Evolutionary conservation across 1,140 invertebrate species (phyloP), one percentile per base, ranked within the genome.

Genomic region (Drosophila takahashii): DNA sequence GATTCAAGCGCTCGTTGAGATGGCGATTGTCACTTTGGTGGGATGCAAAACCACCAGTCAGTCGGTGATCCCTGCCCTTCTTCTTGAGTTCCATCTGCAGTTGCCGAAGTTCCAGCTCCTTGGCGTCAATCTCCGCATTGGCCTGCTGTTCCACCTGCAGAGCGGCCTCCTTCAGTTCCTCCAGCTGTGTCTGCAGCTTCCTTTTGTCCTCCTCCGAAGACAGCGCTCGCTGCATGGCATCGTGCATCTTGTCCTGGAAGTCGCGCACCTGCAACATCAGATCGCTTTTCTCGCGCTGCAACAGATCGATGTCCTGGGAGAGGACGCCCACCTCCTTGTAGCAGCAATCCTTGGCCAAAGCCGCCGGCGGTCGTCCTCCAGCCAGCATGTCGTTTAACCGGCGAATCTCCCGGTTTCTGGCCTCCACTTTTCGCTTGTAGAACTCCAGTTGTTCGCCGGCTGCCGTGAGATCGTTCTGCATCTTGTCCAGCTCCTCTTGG

Each of bases 181-280:
- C 93, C 18, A 95, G 89, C 83, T 95, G 94, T 34, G 93, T 93
- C 90, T 95, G 94, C 5, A 95, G 77, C 60, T 93, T 92, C 48
- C 93, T 93, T 75, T 95, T 95, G 50, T 94, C 92, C 53, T 95
- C 93, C 4, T 94, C 94, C 41, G 95, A 90, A 69, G 93, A 93
- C 51, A 95, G 79, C 1, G 95, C 95, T 72, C 94, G 91, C 57
- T 94, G 92, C 94, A 95, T 95, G 4, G 95, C 95, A 60, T 95
- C 95, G 64, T 95, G 95, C 90, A 95, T 95, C 67, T 94, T 94
- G 42, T 93, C 91, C 45, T 95, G 80, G 44, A 93, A 93, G 37
- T 95, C 94, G 91, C 93, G 93, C 9, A 95, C 76, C 70, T 94
- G 93, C 15, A 89, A 77, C 71, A 94, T 93, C 2, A 94, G 73